Evolutionary conservation across 23 tunicate genomes (phyloP).

Genomic region (Halocynthia roretzi): DNA sequence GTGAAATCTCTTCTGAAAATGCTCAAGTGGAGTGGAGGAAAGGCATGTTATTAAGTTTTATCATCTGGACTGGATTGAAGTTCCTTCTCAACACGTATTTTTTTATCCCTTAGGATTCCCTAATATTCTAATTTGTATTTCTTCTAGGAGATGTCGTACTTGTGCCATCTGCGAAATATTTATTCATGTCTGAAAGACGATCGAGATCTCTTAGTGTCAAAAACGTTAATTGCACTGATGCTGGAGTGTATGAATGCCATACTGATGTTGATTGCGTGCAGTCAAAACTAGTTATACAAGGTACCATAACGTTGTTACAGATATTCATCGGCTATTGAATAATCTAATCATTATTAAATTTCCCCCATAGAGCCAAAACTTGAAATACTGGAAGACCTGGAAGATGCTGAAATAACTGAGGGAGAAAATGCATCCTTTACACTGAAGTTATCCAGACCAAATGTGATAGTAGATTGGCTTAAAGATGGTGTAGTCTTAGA

Average conservation of each 20-base stretch:
- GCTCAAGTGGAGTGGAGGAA: constrained; percentile 34
- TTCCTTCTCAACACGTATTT: too few relatives aligned
- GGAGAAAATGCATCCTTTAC: constrained; percentile 31
- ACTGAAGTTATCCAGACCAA: constrained; percentile 19
- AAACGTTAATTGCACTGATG: background rate
- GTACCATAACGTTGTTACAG: background rate
- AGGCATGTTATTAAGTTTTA: constrained; percentile 1
- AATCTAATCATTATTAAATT: background rate
- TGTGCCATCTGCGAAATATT: background rate
- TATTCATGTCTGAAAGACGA: background rate
- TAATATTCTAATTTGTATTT: background rate
- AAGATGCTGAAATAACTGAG: constrained; percentile 24
- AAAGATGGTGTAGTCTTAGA: constrained; percentile 26
- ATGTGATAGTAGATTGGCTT: constrained; percentile 28
- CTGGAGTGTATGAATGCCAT: constrained; percentile 17
- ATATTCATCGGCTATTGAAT: background rate
- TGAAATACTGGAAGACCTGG: constrained; percentile 25
- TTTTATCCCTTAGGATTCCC: too few relatives aligned
- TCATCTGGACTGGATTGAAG: background rate
- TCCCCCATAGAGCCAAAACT: constrained; percentile 7
- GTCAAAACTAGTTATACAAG: constrained; percentile 16
- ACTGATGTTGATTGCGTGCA: constrained; percentile 18
- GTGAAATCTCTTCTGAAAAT: constrained; percentile 29
- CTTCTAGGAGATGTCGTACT: background rate
- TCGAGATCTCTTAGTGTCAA: background rate